Conservation (phyloP, 1,140 invertebrate genomes). For the Mesaphorura yosii region DNA sequence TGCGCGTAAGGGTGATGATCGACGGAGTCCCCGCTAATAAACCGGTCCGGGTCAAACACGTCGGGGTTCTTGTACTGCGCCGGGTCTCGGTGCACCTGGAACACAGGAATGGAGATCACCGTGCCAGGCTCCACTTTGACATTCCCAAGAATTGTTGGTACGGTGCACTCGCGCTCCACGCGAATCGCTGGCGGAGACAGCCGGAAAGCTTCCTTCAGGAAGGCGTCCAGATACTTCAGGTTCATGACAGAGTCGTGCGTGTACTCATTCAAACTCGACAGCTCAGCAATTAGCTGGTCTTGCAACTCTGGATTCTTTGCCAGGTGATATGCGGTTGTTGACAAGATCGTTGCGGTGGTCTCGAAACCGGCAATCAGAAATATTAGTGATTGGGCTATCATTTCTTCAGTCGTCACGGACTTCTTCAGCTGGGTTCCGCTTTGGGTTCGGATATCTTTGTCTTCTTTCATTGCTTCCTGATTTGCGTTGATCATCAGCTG, state of each 20-base stretch:
- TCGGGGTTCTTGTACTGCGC: constrained; percentile 39
- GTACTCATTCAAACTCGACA: background rate
- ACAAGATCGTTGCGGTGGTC: background rate
- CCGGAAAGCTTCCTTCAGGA: constrained; percentile 10
- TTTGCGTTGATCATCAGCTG: background rate
- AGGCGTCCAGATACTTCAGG: constrained; percentile 12
- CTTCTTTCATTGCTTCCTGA: background rate
- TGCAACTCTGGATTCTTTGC: background rate
- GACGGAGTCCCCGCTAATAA: constrained; percentile 33
- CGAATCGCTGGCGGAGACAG: constrained; percentile 8
- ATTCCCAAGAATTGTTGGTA: constrained; percentile 29
- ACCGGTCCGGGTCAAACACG: constrained; percentile 41
- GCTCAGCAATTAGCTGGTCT: background rate
- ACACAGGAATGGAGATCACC: constrained; percentile 36
- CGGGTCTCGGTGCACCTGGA: constrained; percentile 39
- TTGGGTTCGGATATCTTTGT: background rate
- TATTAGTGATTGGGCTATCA: background rate
- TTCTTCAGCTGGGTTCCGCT: background rate
- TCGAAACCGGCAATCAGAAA: background rate
- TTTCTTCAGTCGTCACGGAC: background rate
- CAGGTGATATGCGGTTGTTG: background rate
- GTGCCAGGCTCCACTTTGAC: constrained; percentile 35
- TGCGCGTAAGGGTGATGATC: constrained; percentile 35
- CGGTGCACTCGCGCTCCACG: constrained; percentile 7
- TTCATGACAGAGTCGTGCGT: constrained; percentile 7